Conservation (phyloP, 1,140 invertebrate species). For the Bradysia coprophila region DNA sequence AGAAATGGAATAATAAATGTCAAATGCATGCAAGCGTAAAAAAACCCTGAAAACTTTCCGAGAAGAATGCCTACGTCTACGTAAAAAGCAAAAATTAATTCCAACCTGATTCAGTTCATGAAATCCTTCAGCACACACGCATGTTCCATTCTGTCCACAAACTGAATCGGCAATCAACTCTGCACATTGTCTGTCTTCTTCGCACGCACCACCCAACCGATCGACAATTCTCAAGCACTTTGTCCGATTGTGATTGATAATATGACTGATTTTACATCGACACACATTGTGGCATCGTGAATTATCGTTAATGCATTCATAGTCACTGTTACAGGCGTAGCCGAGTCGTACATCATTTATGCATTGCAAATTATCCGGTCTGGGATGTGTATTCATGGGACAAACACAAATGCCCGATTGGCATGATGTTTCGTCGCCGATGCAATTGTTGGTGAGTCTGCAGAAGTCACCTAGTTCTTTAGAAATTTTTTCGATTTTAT, state of each 20-base stretch:
- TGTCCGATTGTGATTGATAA: background rate
- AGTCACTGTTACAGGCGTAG: background rate
- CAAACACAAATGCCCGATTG: background rate
- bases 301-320: conserved; percentile 1
- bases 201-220: background rate
- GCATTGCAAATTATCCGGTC: background rate
- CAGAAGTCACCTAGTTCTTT: conserved; percentile 2
- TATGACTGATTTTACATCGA: background rate
- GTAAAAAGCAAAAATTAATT: too few relatives aligned
- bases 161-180: background rate
- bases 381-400: background rate
- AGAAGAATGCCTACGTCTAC: too few relatives aligned
- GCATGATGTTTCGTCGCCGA: background rate
- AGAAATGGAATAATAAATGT: too few relatives aligned
- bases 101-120: conserved; percentile 1
- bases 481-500: background rate
- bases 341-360: background rate
- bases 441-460: conserved; percentile 1
- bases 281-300: background rate
- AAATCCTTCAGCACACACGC: background rate
- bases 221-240: conserved; percentile 1
- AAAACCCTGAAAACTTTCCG: too few relatives aligned
- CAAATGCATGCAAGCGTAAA: too few relatives aligned
- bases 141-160: conserved; percentile 1
- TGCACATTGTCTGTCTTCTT: background rate